phyloP scores from a whole-genome alignment of 1,140 invertebrate species.

The Physella acuta region DNA sequence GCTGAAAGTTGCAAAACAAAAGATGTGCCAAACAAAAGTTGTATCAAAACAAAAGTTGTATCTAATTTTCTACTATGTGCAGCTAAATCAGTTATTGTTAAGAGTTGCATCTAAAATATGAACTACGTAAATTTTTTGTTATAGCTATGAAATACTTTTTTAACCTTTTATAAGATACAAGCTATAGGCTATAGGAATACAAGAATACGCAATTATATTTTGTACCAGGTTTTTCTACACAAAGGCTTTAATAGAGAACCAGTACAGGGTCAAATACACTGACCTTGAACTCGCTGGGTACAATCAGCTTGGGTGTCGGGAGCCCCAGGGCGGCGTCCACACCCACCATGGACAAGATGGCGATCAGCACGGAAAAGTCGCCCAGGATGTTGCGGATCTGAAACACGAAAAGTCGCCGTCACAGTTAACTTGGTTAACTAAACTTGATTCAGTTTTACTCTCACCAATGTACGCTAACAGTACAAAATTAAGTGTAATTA shows the following conservation, averaged over 20 bases:
- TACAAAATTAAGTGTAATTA: background rate
- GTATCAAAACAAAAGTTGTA: background rate
- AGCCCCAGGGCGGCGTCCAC: slow-evolving; percentile 83
- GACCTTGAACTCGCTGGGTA: slow-evolving; percentile 65
- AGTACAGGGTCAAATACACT: too few relatives aligned
- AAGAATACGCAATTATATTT: too few relatives aligned
- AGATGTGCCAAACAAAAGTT: background rate
- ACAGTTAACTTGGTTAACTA: too few relatives aligned
- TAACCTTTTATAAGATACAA: background rate
- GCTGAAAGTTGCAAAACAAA: slow-evolving; percentile 30
- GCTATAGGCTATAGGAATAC: background rate
- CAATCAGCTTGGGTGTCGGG: slow-evolving; percentile 90
- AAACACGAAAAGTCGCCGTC: too few relatives aligned
- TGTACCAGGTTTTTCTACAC: too few relatives aligned
- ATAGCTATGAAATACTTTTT: background rate
- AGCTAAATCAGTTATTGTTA: too few relatives aligned
- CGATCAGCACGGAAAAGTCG: slow-evolving; percentile 97
- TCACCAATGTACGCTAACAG: too few relatives aligned
- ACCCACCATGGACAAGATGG: slow-evolving; percentile 87
- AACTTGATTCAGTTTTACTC: too few relatives aligned
- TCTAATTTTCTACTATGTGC: too few relatives aligned
- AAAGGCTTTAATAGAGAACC: too few relatives aligned
- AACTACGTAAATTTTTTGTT: too few relatives aligned
- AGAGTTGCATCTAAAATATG: too few relatives aligned
- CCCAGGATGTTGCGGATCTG: slow-evolving; percentile 84